Evolutionary conservation across 2,888 invertebrate species (phyloP).

Genomic region (Digitonthophagus gazella): DNA sequence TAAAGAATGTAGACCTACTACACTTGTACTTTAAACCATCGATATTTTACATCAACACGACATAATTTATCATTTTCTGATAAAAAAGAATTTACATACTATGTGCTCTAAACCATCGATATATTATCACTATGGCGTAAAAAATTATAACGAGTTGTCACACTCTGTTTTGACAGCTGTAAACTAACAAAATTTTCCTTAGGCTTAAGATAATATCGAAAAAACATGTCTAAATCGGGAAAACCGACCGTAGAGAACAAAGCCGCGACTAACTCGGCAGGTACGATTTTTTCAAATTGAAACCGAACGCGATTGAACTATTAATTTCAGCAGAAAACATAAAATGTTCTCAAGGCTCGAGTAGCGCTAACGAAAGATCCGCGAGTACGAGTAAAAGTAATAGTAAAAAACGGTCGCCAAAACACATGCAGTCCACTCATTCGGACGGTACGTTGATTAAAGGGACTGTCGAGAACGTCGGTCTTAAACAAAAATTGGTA

Average conservation of each 20-base stretch:
- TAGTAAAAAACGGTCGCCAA: slow-evolving; percentile 16
- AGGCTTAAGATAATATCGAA: slow-evolving; percentile 18
- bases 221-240: slow-evolving; percentile 30
- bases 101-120: too few relatives aligned
- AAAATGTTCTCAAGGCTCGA: slow-evolving; percentile 16
- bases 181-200: slow-evolving; percentile 21
- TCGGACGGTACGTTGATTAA: slow-evolving; percentile 33
- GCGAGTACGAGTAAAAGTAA: slow-evolving; percentile 13
- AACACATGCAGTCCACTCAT: slow-evolving; percentile 27
- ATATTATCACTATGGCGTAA: slow-evolving; percentile 9
- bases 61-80: too few relatives aligned
- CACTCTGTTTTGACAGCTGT: slow-evolving; percentile 18
- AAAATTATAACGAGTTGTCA: slow-evolving; percentile 16
- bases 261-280: slow-evolving; percentile 26
- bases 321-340: slow-evolving; percentile 20
- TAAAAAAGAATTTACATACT: too few relatives aligned
- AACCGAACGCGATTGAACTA: not conserved
- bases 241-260: slow-evolving; percentile 27
- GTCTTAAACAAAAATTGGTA: slow-evolving; percentile 33
- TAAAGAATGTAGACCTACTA: too few relatives aligned
- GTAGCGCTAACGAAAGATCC: slow-evolving; percentile 3
- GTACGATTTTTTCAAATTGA: slow-evolving; percentile 13
- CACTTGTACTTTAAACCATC: too few relatives aligned
- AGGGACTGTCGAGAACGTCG: slow-evolving; percentile 21
- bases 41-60: too few relatives aligned